Evolutionary conservation across 2,888 invertebrate species (phyloP).

Genomic region (Euplexia lucipara): DNA sequence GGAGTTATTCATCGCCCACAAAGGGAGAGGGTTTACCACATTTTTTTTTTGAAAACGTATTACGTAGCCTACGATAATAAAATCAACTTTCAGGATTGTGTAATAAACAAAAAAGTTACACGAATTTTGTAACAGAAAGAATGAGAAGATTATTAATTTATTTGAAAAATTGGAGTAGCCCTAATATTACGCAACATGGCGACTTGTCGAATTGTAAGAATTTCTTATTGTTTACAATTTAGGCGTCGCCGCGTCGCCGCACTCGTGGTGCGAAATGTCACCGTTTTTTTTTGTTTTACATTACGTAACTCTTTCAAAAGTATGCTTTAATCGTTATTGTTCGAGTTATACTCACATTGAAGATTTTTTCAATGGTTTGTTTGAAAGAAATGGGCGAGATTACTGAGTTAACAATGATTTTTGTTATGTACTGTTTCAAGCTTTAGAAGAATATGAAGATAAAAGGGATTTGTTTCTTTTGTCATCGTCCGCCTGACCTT

Average conservation of each 20-base stretch:
- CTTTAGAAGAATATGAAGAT: neutral
- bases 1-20: conserved; percentile 33
- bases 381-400: conserved; percentile 12
- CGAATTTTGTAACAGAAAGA: conserved; percentile 49
- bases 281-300: conserved; percentile 39
- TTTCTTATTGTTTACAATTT: conserved; percentile 34
- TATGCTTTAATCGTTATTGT: conserved; percentile 40
- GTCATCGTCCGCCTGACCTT: no score
- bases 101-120: conserved; percentile 47
- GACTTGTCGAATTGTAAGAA: conserved; percentile 18
- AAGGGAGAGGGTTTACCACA: conserved; percentile 31
- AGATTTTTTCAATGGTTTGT: conserved; percentile 21
- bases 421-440: conserved; percentile 1
- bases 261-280: conserved; percentile 36
- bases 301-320: conserved; percentile 53
- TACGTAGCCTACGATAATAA: conserved; percentile 43
- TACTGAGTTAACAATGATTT: neutral
- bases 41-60: conserved; percentile 40
- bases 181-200: conserved; percentile 47
- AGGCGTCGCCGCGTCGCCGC: conserved; percentile 17
- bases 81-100: conserved; percentile 43
- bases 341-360: conserved; percentile 23
- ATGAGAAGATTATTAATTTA: conserved; percentile 28
- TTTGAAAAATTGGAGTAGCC: conserved; percentile 7
- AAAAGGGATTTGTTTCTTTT: neutral